These are phyloP conservation scores for Tenthredo amoena DNA, from an alignment of 2,888 invertebrate genomes.

Conservation along the genomic window DNA sequence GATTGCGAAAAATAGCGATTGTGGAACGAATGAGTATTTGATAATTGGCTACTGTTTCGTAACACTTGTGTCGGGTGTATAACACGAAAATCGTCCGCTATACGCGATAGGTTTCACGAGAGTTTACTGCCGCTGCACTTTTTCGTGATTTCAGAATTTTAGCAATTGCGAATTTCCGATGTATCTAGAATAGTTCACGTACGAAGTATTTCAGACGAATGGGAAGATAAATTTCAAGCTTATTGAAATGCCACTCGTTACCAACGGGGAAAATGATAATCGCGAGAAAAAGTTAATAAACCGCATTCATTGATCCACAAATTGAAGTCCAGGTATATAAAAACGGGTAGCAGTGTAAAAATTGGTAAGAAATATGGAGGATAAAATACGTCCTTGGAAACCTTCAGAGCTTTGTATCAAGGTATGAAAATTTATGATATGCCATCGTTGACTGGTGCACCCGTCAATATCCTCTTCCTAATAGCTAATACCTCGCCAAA, in stretches of 20 bases:
- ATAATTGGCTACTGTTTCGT: conserved; percentile 27
- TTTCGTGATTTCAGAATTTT: neutral
- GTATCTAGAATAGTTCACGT: neutral
- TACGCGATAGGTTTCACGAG: neutral
- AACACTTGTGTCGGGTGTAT: neutral
- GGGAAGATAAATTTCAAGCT: too few relatives aligned
- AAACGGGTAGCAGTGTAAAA: neutral
- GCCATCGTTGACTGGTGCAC: conserved; percentile 28
- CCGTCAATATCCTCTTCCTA: neutral
- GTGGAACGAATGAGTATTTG: conserved; percentile 34
- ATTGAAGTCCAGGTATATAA: neutral
- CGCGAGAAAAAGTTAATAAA: neutral
- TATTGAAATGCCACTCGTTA: too few relatives aligned
- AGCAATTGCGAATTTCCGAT: neutral
- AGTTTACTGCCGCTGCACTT: neutral
- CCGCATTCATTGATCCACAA: neutral
- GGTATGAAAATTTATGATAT: neutral
- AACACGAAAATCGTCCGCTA: conserved; percentile 15
- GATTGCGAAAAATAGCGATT: conserved; percentile 39
- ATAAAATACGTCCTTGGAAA: neutral
- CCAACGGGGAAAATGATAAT: too few relatives aligned
- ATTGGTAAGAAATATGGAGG: neutral
- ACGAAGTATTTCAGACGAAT: too few relatives aligned
- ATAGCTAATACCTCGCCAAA: conserved; percentile 9
- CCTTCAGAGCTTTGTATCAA: neutral